Evolutionary conservation across 2,888 invertebrate species (phyloP), one percentile per base, ranked within the genome.

Genomic region (Kryphioiulus occultus): DNA sequence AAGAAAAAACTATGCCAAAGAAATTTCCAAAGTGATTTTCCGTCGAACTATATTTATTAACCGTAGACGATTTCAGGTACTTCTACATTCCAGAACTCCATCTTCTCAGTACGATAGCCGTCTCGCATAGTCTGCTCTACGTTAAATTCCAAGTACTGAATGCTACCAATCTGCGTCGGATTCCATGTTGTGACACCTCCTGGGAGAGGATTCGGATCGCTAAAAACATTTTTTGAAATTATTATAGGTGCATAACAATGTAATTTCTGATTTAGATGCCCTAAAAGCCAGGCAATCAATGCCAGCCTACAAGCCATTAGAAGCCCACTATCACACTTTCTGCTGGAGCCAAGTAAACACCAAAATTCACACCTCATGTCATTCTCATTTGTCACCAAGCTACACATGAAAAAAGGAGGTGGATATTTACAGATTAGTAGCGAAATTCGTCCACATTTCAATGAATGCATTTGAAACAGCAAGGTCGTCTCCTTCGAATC

Each of bases 51-150:
- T 35, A 35, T 35, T 35, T 35, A n/a, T 95, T 89, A 94, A 91
- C 94, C 94, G 92, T 94, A 94, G 89, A 94, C 94, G 94, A 94
- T 90, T 93, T 93, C 89, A 93, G 93, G 90, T 94, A 93, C 87
- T 87, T 2, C 2, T 86, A 26, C 89, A 89, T 82, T 90, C 90
- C 85, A 90, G 90, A 89, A 91, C 89, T 90, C 92, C 92, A 59
- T 59, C 17, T 59, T 91, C 92, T 92, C 53, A 90, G 35, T 32
- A 7, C 39, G 42, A 85, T 39, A 85, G 39, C 85, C 85, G 7
- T 32, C 26, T 85, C 17, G 7, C 85, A 85, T 85, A 4, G 3
- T 85, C 15, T 22, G 44, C 10, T 42, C 26, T 4, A 44, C 26
- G 0, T 12, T 2, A 42, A 85, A 44, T 42, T 42, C 22, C 44